Conservation (phyloP, 1,140 invertebrate species). For the Drosophila eugracilis region DNA sequence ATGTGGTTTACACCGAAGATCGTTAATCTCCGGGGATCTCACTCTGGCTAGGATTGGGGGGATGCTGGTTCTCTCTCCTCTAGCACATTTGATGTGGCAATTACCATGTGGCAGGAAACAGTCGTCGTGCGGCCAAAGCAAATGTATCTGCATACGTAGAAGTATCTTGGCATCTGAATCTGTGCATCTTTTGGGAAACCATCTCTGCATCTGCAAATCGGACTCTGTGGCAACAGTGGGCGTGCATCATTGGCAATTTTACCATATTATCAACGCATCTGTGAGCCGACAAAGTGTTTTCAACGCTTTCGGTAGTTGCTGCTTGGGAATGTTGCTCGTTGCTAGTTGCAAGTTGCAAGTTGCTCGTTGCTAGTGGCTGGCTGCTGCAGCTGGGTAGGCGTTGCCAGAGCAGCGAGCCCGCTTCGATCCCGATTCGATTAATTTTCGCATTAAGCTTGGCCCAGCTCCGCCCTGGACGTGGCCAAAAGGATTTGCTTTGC, state of each 20-base stretch:
- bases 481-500: slow-evolving; percentile 30
- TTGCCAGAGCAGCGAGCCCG: slow-evolving; percentile 38
- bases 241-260: slow-evolving; percentile 81
- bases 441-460: slow-evolving; percentile 83
- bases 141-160: slow-evolving; percentile 58
- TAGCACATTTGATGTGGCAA: slow-evolving; percentile 72
- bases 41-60: slow-evolving; percentile 3
- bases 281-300: slow-evolving; percentile 82
- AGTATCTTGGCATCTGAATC: slow-evolving; percentile 49
- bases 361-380: slow-evolving; percentile 14
- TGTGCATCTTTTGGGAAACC: too few species aligned
- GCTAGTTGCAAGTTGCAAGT: slow-evolving; percentile 48
- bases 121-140: slow-evolving; percentile 47
- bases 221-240: slow-evolving; percentile 67
- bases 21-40: slow-evolving; percentile 55
- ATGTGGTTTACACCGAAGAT: slow-evolving; percentile 65
- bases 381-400: slow-evolving; percentile 48
- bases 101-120: slow-evolving; percentile 71
- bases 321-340: slow-evolving; percentile 51
- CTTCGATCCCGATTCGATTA: slow-evolving; percentile 83
- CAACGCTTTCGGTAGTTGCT: slow-evolving; percentile 77
- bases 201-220: slow-evolving; percentile 20
- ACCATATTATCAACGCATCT: slow-evolving; percentile 83
- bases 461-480: slow-evolving; percentile 67
- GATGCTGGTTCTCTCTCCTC: background rate